phyloP scores from a whole-genome alignment of 23 tunicate species.

The Ascidia mentula region DNA sequence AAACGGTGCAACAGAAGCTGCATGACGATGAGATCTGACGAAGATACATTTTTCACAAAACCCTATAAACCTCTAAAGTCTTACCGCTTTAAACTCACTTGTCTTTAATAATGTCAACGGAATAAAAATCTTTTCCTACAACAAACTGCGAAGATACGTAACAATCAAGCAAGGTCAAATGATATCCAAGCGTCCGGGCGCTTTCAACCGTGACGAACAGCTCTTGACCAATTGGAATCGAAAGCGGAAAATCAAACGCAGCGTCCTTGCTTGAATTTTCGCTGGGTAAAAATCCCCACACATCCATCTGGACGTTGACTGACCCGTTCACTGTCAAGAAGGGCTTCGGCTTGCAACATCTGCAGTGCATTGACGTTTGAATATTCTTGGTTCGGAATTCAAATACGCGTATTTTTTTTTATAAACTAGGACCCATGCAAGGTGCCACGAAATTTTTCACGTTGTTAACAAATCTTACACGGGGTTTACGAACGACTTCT shows the following conservation, averaged over 20 bases:
- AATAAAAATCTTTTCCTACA: not conserved
- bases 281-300: not conserved
- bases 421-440: too few relatives aligned
- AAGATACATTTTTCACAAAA: too few relatives aligned
- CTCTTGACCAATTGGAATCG: not conserved
- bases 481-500: not conserved
- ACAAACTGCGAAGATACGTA: not conserved
- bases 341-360: not conserved
- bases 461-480: not conserved
- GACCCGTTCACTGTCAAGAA: not conserved
- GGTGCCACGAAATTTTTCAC: too few relatives aligned
- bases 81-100: too few relatives aligned
- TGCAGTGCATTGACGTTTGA: not conserved
- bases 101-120: not conserved
- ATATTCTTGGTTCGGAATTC: not conserved
- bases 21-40: too few relatives aligned
- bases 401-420: too few relatives aligned
- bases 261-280: not conserved
- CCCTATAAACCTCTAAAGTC: too few relatives aligned
- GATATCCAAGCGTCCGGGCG: not conserved
- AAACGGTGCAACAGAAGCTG: too few relatives aligned
- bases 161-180: not conserved
- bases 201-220: not conserved
- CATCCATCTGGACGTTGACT: not conserved
- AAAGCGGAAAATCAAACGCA: not conserved